Evolutionary conservation across 2,888 invertebrate species (phyloP).

Genomic region (Ectropis crepuscularia): DNA sequence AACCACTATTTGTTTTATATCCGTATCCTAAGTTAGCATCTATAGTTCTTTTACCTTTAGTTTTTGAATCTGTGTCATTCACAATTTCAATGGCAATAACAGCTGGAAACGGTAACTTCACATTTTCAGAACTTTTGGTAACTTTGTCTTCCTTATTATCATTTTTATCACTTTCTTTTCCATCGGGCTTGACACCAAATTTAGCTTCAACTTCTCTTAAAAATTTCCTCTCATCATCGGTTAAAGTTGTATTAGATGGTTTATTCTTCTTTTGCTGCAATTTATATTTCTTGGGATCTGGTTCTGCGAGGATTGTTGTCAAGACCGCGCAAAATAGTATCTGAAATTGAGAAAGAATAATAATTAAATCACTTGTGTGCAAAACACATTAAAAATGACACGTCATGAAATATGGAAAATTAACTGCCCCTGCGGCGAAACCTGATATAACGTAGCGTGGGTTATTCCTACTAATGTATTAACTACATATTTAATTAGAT

Average conservation of each 20-base stretch:
- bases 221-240: constrained; percentile 75
- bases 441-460: no score
- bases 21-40: constrained; percentile 90
- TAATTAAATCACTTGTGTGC: not conserved
- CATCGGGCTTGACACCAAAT: constrained; percentile 72
- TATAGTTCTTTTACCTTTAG: constrained; percentile 87
- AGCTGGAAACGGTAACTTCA: constrained; percentile 70
- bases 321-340: constrained; percentile 63
- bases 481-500: no score
- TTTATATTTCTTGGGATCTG: constrained; percentile 78
- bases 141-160: constrained; percentile 45
- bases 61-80: constrained; percentile 80
- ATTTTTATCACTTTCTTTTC: constrained; percentile 47
- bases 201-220: constrained; percentile 79
- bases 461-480: no score
- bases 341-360: constrained; percentile 65
- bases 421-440: no score
- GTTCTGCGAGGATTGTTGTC: constrained; percentile 58
- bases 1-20: constrained; percentile 81
- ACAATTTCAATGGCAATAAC: constrained; percentile 87
- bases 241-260: constrained; percentile 59
- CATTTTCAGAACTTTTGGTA: constrained; percentile 44
- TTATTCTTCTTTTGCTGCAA: constrained; percentile 61
- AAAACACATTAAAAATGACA: no score
- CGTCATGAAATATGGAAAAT: no score